Evolutionary conservation across 2,113 vertebrate species (phyloP).

Genomic region (Choloepus hoffmanni): DNA sequence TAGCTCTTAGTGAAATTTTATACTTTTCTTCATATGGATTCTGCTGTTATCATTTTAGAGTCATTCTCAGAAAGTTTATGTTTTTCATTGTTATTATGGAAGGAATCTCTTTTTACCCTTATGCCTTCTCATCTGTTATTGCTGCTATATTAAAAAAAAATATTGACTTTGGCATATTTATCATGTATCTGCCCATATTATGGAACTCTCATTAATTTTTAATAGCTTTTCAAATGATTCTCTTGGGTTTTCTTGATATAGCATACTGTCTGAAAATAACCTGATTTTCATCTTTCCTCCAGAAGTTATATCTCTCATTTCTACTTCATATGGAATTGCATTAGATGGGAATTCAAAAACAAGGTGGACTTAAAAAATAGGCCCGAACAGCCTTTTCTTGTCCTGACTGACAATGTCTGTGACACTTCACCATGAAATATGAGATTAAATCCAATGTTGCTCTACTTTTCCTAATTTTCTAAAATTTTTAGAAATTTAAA

Average conservation of each 20-base stretch:
- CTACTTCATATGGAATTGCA: background rate
- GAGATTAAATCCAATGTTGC: background rate
- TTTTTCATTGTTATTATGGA: background rate
- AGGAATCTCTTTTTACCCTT: background rate
- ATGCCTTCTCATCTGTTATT: background rate
- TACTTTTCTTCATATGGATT: background rate
- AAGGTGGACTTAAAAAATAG: background rate
- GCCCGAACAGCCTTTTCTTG: background rate
- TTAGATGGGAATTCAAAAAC: background rate
- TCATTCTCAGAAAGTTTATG: background rate
- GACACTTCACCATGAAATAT: background rate
- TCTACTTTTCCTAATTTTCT: background rate
- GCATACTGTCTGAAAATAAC: background rate
- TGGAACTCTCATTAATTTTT: background rate
- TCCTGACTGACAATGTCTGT: background rate
- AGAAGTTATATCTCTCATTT: background rate
- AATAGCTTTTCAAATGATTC: slow-evolving; percentile 52
- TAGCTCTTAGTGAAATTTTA: background rate
- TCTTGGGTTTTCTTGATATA: slow-evolving; percentile 40
- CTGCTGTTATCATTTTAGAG: slow-evolving; percentile 31
- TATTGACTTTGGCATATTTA: background rate
- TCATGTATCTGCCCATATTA: background rate
- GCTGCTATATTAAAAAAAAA: background rate
- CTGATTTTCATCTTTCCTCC: background rate
- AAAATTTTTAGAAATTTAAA: background rate